Percentiles rank a stretch among this genome's conserved stretches.
These are phyloP conservation scores for Lissocephala sabroskyi DNA, from an alignment of 2,888 invertebrate genomes.

Conservation along the genomic window DNA sequence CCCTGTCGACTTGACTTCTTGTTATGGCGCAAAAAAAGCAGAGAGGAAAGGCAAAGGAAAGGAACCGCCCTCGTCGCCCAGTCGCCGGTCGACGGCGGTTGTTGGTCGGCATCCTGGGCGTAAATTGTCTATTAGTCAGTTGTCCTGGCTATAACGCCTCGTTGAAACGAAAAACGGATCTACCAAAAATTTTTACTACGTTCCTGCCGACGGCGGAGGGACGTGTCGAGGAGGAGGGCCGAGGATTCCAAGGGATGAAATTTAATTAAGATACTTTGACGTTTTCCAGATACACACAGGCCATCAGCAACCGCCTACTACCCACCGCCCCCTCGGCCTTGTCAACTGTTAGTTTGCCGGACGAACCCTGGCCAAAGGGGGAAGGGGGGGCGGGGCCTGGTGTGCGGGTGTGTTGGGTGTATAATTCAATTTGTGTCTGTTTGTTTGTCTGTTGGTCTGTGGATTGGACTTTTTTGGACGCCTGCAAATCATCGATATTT, in stretches of 20 bases:
- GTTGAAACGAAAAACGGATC: background rate
- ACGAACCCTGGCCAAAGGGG: too few species aligned
- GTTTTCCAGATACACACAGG: conserved; percentile 58
- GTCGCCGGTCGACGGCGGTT: too few species aligned
- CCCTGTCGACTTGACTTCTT: background rate
- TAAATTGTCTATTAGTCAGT: conserved; percentile 67
- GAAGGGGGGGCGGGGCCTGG: background rate
- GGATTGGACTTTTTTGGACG: conserved; percentile 5
- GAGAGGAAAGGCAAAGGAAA: too few species aligned
- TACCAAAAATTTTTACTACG: background rate
- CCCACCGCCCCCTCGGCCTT: too few species aligned
- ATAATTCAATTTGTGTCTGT: conserved; percentile 41
- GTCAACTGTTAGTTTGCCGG: too few species aligned
- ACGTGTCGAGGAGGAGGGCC: too few species aligned
- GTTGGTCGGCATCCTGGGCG: conserved; percentile 33
- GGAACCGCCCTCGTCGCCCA: too few species aligned
- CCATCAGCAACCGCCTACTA: conserved; percentile 2
- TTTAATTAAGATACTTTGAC: conserved; percentile 68
- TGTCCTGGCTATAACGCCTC: conserved; percentile 26
- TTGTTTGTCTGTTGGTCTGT: conserved; percentile 7
- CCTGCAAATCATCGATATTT: conserved; percentile 27
- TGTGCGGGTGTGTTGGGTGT: conserved; percentile 21
- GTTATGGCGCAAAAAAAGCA: conserved; percentile 18
- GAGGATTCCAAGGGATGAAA: conserved; percentile 68
- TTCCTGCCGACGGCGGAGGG: conserved; percentile 25